A percentile compares a stretch with the other conserved stretches of the same genome.
These are phyloP conservation scores for Linnaemya vulpina DNA, from an alignment of 2,888 invertebrate genomes.

Conservation along the genomic window DNA sequence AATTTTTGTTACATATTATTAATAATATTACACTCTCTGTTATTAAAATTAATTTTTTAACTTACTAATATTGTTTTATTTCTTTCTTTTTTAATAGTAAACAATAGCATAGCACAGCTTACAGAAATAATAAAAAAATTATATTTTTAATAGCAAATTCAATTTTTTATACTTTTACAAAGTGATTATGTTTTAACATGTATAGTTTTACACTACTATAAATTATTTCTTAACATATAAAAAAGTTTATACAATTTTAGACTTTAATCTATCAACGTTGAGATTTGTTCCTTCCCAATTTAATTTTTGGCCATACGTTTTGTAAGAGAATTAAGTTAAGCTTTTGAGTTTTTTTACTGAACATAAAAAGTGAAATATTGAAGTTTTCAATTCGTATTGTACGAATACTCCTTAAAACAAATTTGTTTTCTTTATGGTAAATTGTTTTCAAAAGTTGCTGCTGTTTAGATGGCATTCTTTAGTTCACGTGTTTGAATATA, in stretches of 20 bases:
- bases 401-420: background rate
- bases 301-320: constrained; percentile 54
- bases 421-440: background rate
- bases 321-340: constrained; percentile 46
- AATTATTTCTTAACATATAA: constrained; percentile 41
- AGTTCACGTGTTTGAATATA: constrained; percentile 13
- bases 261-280: constrained; percentile 48
- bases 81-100: constrained; percentile 65
- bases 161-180: constrained; percentile 60
- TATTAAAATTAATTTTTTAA: constrained; percentile 37
- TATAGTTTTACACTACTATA: constrained; percentile 56
- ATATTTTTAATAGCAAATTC: constrained; percentile 52
- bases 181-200: constrained; percentile 64
- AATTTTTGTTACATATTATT: constrained; percentile 30
- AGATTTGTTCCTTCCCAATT: constrained; percentile 50
- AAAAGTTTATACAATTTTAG: constrained; percentile 43
- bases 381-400: background rate
- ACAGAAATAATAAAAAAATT: constrained; percentile 44
- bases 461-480: constrained; percentile 15
- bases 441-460: constrained; percentile 14
- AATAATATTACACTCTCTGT: constrained; percentile 58
- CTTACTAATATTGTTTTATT: constrained; percentile 23
- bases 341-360: constrained; percentile 23
- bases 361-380: constrained; percentile 25
- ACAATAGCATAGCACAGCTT: constrained; percentile 70